A percentile compares a stretch with the other conserved stretches of the same genome.
phyloP scores from a whole-genome alignment of 2,113 vertebrate species.

The Menidia beryllina region DNA sequence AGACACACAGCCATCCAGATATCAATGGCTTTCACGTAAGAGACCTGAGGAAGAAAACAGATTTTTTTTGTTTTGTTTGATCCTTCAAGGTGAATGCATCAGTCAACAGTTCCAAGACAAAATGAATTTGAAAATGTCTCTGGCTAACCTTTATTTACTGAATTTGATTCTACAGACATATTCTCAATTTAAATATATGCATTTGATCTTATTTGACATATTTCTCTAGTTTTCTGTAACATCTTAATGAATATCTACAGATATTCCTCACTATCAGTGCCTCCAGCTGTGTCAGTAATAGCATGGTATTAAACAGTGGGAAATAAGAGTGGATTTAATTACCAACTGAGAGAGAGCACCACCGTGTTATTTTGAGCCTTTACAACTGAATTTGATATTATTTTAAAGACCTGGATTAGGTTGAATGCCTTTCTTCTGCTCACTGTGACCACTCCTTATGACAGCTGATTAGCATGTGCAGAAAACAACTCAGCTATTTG shows the following conservation, averaged over 20 bases:
- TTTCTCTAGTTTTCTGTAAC: slow-evolving; percentile 20
- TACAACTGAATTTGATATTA: slow-evolving; percentile 24
- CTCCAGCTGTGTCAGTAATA: slow-evolving; percentile 25
- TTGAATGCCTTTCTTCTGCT: slow-evolving; percentile 38
- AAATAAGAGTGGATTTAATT: slow-evolving; percentile 40
- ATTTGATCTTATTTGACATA: slow-evolving; percentile 9
- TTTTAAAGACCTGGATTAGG: slow-evolving; percentile 17
- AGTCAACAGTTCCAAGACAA: slow-evolving; percentile 13
- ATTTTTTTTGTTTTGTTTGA: slow-evolving; percentile 39
- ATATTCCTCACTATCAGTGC: slow-evolving; percentile 30
- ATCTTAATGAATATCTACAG: slow-evolving; percentile 38
- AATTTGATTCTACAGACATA: background rate
- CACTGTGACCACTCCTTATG: slow-evolving; percentile 44
- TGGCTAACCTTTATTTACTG: background rate
- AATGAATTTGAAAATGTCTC: background rate
- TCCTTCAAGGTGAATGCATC: slow-evolving; percentile 17
- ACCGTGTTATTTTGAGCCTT: slow-evolving; percentile 6
- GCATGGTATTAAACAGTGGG: slow-evolving; percentile 18
- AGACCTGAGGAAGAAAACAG: slow-evolving; percentile 86
- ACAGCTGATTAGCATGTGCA: slow-evolving; percentile 70
- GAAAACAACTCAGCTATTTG: slow-evolving; percentile 60
- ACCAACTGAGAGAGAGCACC: slow-evolving; percentile 6
- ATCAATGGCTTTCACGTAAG: slow-evolving; percentile 98
- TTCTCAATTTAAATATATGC: too few relatives aligned
- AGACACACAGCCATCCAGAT: slow-evolving; percentile 99